Percentiles rank a stretch among this genome's conserved stretches.
Conservation (phyloP, 64 coral and sea anemone genomes). For the Porites australiensis region DNA sequence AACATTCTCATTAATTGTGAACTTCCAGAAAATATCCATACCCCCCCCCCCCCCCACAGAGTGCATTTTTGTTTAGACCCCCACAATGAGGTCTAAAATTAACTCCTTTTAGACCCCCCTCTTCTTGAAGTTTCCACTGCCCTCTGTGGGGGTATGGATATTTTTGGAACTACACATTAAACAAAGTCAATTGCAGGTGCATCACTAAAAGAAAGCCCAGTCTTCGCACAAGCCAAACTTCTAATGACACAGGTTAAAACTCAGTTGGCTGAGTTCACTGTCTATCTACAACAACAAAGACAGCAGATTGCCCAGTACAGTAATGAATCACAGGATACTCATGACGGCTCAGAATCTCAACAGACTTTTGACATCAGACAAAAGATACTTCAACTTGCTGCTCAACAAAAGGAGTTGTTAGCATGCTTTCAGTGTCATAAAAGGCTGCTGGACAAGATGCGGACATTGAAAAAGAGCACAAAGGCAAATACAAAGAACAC, state of each 20-base stretch:
- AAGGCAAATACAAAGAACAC: neutral
- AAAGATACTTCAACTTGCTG: conserved; percentile 26
- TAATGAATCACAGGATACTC: neutral
- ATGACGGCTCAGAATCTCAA: neutral
- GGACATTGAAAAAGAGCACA: neutral
- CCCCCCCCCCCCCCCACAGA: no score
- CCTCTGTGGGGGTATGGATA: no score
- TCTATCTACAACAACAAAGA: conserved; percentile 9
- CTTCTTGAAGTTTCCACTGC: no score
- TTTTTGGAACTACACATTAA: neutral
- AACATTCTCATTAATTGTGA: no score
- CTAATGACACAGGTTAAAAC: conserved; percentile 35
- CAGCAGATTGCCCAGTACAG: neutral
- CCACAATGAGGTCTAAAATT: no score
- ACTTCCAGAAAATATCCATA: no score
- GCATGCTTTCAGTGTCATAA: conserved; percentile 15
- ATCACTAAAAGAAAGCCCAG: neutral
- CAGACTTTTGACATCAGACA: neutral
- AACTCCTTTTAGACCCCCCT: no score
- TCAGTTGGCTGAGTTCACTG: conserved; percentile 22
- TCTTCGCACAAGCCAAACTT: conserved; percentile 7
- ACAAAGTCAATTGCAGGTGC: neutral
- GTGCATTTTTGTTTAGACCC: no score
- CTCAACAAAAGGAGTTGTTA: conserved; percentile 38
- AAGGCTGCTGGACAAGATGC: conserved; percentile 41